Conservation (phyloP, 2,888 invertebrate species). For the Orthosia cruda region DNA sequence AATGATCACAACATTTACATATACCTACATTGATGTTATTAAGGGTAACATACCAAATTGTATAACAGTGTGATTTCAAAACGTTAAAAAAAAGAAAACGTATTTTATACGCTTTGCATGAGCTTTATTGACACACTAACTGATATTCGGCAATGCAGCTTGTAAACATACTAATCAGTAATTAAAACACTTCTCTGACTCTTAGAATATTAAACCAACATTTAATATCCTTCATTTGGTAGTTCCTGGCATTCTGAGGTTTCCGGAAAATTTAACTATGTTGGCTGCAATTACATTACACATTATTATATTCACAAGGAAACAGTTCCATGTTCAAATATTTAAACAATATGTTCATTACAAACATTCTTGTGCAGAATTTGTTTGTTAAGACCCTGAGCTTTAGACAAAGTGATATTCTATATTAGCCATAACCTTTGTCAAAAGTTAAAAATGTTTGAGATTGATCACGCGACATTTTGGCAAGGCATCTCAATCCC, state of each 20-base stretch:
- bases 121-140: too few relatives aligned
- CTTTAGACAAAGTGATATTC: too few relatives aligned
- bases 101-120: too few relatives aligned
- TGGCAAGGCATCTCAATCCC: too few relatives aligned
- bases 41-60: neutral
- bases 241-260: constrained; percentile 14
- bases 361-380: neutral
- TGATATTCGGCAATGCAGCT: too few relatives aligned
- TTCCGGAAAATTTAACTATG: constrained; percentile 23
- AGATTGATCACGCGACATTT: too few relatives aligned
- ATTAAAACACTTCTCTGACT: constrained; percentile 4
- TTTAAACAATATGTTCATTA: constrained; percentile 5
- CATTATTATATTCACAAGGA: too few relatives aligned
- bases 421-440: too few relatives aligned
- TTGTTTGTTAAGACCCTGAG: too few relatives aligned
- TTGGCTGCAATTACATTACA: constrained; percentile 14
- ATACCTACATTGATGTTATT: neutral
- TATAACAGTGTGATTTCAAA: too few relatives aligned
- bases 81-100: too few relatives aligned
- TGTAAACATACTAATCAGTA: neutral
- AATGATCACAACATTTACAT: constrained; percentile 24
- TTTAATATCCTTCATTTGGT: constrained; percentile 15
- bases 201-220: neutral
- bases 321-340: constrained; percentile 15
- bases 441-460: too few relatives aligned